Evolutionary conservation across 2,797 vertebrate genomes (phyloP), one percentile per base, ranked within the genome.

Genomic region (Meda fulgida): DNA sequence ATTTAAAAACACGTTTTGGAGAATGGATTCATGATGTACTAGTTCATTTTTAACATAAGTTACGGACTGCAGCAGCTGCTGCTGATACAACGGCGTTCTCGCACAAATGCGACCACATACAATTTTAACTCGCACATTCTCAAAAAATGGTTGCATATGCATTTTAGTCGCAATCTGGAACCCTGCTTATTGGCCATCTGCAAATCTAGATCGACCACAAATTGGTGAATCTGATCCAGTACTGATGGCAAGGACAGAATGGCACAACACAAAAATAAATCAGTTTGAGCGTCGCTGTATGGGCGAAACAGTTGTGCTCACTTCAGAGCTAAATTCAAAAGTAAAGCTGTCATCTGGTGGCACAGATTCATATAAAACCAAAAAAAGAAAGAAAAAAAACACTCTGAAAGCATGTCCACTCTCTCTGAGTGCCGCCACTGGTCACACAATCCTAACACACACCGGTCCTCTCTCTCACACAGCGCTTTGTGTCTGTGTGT

Each of bases 401-500:
- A 58, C 51, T 77, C 51, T 77, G 51, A 58, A 58, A 14, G 75
- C 75, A 73, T 10, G 18, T 73, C 48, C 13, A 36, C 26, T 48
- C 26, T 73, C 46, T 31, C 26, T 31, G 26, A 73, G 46, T 73
- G 46, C 43, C 18, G 51, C 29, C 21, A 76, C 53, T 19, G 53
- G 23, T 29, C 38, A 7, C 46, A 7, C 34, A 34, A 72, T 23
- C n/a, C 2, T 38, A 55, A 76, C 48, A 48, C 66, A 70, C 53
- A 7, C 13, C 4, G 9, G 53, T 43, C 21, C 1, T 3, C 48
- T 76, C 58, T 29, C 58, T 58, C 58, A 14, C 60, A 1, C 63
- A 40, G 36, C 26, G 14, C 69, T 80, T 86, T 82, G 78, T 78
- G 60, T 48, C 36, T 80, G 43, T 84, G 66, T 58, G 48, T 84